Conservation (phyloP, 1,140 invertebrate genomes). For the Brachionus asplanchnoidis region DNA sequence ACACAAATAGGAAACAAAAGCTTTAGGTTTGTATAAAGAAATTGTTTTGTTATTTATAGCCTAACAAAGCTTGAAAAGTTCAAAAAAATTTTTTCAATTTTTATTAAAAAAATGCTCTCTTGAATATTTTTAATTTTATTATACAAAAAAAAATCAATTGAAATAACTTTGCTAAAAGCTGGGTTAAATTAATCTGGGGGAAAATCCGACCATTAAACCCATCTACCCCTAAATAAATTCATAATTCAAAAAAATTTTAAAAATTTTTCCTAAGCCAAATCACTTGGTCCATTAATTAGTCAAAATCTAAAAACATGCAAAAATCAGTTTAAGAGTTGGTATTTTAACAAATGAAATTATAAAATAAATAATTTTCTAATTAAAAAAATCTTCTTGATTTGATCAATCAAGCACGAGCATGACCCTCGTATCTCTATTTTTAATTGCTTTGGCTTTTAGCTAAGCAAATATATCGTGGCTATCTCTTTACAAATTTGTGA, state of each 20-base stretch:
- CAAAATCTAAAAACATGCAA: neutral
- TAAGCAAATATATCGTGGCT: neutral
- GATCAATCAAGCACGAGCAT: neutral
- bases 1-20: neutral
- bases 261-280: neutral
- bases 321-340: neutral
- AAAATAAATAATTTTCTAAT: neutral
- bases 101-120: neutral
- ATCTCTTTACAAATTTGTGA: constrained; percentile 17
- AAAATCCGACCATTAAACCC: neutral
- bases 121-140: neutral
- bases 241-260: neutral
- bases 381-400: neutral
- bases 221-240: neutral
- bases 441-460: constrained; percentile 19
- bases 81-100: neutral
- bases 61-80: neutral
- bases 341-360: neutral
- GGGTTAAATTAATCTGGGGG: neutral
- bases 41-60: neutral
- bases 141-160: neutral
- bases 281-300: neutral
- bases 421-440: neutral
- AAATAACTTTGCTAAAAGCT: neutral
- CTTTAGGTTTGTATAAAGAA: neutral